Conservation (phyloP, 1,140 invertebrate species). For the Chelonus insularis region DNA sequence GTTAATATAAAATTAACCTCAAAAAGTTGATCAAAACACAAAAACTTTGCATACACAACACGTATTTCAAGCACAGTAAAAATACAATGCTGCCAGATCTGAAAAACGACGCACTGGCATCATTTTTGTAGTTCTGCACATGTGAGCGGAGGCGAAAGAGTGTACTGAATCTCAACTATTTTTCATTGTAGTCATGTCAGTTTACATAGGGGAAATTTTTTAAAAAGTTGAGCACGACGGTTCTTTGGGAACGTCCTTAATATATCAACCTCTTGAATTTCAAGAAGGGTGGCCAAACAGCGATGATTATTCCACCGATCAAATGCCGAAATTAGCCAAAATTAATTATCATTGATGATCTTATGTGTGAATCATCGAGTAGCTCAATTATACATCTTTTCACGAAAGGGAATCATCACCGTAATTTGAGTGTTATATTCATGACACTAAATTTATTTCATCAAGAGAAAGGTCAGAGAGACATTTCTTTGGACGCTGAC, state of each 20-base stretch:
- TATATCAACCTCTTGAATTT: too few relatives aligned
- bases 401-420: too few relatives aligned
- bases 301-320: too few relatives aligned
- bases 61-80: not conserved
- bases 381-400: too few relatives aligned
- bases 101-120: not conserved
- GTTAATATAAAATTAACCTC: not conserved
- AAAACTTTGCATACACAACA: not conserved
- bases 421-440: too few relatives aligned
- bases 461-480: too few relatives aligned
- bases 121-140: not conserved
- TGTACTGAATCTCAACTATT: not conserved
- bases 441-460: too few relatives aligned
- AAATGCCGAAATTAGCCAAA: too few relatives aligned
- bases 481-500: too few relatives aligned
- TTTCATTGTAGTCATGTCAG: not conserved
- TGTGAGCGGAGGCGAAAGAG: not conserved
- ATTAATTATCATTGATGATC: too few relatives aligned
- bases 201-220: not conserved
- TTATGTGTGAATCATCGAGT: too few relatives aligned
- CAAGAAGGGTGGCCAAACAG: too few relatives aligned
- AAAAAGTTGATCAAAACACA: not conserved
- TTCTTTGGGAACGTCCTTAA: not conserved
- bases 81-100: not conserved
- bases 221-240: not conserved